Evolutionary conservation across 2,797 vertebrate species (phyloP).

Genomic region (Hyperoplus immaculatus): DNA sequence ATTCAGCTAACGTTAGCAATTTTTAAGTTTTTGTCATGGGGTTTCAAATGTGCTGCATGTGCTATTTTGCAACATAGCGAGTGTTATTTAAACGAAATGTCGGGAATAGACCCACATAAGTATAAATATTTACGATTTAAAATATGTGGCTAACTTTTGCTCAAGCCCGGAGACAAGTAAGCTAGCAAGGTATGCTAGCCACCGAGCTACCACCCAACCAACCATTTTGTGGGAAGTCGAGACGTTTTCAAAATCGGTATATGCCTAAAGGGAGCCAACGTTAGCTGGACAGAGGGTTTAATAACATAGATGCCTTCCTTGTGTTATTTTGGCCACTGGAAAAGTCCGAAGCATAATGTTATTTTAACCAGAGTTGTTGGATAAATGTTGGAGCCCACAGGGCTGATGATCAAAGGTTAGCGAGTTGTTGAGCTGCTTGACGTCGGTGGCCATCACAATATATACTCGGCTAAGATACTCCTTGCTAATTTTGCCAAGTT

Average conservation of each 20-base stretch:
- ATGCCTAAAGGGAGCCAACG: constrained; percentile 53
- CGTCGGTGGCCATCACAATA: constrained; percentile 3
- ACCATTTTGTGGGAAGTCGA: constrained; percentile 84
- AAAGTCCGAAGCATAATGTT: neutral
- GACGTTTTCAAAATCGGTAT: constrained; percentile 70
- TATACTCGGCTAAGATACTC: neutral
- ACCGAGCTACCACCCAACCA: constrained; percentile 73
- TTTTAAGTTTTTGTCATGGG: constrained; percentile 34
- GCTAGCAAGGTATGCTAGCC: constrained; percentile 66
- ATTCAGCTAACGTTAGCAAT: constrained; percentile 62
- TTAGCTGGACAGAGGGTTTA: constrained; percentile 22
- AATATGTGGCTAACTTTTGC: constrained; percentile 67
- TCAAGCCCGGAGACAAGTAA: constrained; percentile 25
- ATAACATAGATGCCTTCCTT: neutral
- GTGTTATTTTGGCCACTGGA: neutral
- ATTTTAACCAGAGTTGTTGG: neutral
- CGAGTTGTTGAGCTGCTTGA: constrained; percentile 47
- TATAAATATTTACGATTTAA: constrained; percentile 2
- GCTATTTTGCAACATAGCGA: neutral
- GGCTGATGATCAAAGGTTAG: constrained; percentile 45
- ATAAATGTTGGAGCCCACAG: neutral
- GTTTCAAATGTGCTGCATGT: neutral
- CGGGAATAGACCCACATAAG: accelerated
- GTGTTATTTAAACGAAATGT: neutral
- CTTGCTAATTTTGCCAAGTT: neutral